Conservation (phyloP, 2,113 vertebrate genomes). For the Ariopsis seemanni region DNA sequence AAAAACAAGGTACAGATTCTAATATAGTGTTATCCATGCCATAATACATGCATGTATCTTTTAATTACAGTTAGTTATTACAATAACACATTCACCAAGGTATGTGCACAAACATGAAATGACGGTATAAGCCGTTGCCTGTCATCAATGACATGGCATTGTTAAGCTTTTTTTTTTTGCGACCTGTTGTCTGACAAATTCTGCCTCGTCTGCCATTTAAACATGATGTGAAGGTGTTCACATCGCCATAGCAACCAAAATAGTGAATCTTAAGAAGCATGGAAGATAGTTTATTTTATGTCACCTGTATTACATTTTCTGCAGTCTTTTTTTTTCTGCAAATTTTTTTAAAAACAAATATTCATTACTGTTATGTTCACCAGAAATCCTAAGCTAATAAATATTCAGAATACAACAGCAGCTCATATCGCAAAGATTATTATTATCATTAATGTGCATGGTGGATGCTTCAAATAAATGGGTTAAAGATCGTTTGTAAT, state of each 20-base stretch:
- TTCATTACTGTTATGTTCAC: background rate
- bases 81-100: background rate
- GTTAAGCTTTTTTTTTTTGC: background rate
- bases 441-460: background rate
- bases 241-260: slow-evolving; percentile 12
- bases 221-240: background rate
- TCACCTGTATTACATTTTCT: background rate
- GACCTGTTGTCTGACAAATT: background rate
- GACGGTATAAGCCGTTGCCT: background rate
- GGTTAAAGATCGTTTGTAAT: background rate
- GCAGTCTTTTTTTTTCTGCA: too few species aligned
- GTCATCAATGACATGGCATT: background rate
- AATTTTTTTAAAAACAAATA: background rate
- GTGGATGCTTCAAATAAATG: background rate
- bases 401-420: background rate
- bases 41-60: background rate
- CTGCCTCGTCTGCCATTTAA: background rate
- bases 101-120: background rate
- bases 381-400: background rate
- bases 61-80: background rate
- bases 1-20: background rate
- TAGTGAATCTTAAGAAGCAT: background rate
- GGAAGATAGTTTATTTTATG: background rate
- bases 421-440: background rate
- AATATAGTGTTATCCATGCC: background rate